Conservation (phyloP, 2,113 vertebrate genomes). For the Amphilophus citrinellus region DNA sequence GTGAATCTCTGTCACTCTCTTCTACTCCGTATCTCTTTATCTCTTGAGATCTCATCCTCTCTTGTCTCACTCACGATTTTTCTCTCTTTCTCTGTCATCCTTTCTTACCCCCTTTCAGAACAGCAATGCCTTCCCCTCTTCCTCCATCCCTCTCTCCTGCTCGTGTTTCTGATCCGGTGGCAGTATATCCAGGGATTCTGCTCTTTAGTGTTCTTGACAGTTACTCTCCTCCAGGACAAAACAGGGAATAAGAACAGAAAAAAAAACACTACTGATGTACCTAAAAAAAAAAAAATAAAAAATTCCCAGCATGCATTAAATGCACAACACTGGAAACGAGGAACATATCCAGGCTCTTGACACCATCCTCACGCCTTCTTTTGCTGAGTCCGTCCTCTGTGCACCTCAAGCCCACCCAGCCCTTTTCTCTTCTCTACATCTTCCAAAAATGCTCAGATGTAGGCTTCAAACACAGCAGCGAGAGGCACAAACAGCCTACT, state of each 20-base stretch:
- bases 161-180: slow-evolving; percentile 44
- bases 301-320: slow-evolving; percentile 17
- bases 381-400: slow-evolving; percentile 4
- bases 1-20: not conserved
- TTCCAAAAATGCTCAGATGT: slow-evolving; percentile 45
- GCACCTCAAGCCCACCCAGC: not conserved
- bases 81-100: not conserved
- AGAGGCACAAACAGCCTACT: slow-evolving; percentile 27
- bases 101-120: slow-evolving; percentile 12
- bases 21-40: slow-evolving; percentile 11
- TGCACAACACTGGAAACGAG: slow-evolving; percentile 13
- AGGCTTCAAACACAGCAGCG: slow-evolving; percentile 25
- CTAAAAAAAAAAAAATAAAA: slow-evolving; percentile 17
- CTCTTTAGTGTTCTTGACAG: slow-evolving; percentile 71
- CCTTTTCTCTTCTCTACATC: slow-evolving; percentile 19
- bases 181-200: slow-evolving; percentile 57
- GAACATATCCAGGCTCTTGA: slow-evolving; percentile 49
- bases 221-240: slow-evolving; percentile 66
- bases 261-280: slow-evolving; percentile 30
- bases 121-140: slow-evolving; percentile 11
- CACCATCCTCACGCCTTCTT: slow-evolving; percentile 25
- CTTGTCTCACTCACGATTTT: not conserved
- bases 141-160: slow-evolving; percentile 10
- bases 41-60: slow-evolving; percentile 23
- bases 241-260: slow-evolving; percentile 36